These are phyloP conservation scores for Xiphophorus hellerii DNA, from an alignment of 2,113 vertebrate species.

Conservation along the genomic window DNA sequence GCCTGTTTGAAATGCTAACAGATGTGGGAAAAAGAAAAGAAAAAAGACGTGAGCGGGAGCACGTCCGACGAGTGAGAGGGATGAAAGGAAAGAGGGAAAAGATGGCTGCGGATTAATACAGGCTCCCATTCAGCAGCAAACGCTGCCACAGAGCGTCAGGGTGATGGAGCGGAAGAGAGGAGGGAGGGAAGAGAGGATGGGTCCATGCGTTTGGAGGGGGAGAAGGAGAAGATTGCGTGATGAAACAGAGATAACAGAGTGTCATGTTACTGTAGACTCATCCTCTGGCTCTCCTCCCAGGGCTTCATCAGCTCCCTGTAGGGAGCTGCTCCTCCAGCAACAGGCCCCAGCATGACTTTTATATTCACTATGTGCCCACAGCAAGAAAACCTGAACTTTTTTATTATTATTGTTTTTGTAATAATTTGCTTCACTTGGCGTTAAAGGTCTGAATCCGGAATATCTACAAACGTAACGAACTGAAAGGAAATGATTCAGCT, in stretches of 20 bases:
- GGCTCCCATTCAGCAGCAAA: constrained; percentile 48
- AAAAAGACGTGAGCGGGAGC: neutral
- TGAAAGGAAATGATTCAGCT: neutral
- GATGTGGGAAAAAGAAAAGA: neutral
- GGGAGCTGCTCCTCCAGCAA: constrained; percentile 14
- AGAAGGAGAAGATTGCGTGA: constrained; percentile 51
- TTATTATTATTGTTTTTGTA: too few species aligned
- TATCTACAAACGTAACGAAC: too few species aligned
- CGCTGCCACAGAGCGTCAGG: constrained; percentile 70
- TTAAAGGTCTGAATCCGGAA: too few species aligned
- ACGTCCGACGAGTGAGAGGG: neutral
- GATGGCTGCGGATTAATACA: constrained; percentile 49
- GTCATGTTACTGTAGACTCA: constrained; percentile 14
- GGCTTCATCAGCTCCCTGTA: constrained; percentile 17
- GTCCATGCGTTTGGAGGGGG: constrained; percentile 53
- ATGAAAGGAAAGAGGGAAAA: constrained; percentile 7
- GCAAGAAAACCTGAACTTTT: too few species aligned
- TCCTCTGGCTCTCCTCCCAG: constrained; percentile 17
- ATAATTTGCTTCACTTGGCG: too few species aligned
- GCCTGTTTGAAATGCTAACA: constrained; percentile 21
- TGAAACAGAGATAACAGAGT: constrained; percentile 32
- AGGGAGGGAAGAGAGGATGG: constrained; percentile 7
- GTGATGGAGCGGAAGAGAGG: constrained; percentile 63
- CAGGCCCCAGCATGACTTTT: too few species aligned
- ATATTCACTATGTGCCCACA: too few species aligned